Percentiles rank a stretch among this genome's conserved stretches.
Conservation (phyloP, 2,888 invertebrate species). For the Yponomeuta sedellus region DNA sequence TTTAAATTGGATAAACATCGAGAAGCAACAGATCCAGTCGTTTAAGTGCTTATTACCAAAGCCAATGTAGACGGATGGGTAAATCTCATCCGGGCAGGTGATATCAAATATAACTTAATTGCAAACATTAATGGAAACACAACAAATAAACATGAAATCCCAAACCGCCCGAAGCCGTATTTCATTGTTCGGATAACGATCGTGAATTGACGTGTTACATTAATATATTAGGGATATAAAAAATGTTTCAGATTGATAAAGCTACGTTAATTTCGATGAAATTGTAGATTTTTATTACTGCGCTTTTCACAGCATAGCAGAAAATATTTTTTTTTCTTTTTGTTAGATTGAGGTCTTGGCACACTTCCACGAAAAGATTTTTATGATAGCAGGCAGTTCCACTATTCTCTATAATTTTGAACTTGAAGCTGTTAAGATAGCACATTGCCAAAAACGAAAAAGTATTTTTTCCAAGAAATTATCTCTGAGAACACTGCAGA, state of each 20-base stretch:
- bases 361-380: constrained; percentile 22
- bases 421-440: constrained; percentile 18
- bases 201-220: not conserved
- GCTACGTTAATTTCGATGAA: not conserved
- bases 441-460: constrained; percentile 6
- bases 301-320: not conserved
- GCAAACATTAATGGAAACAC: constrained; percentile 22
- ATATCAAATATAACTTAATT: constrained; percentile 32
- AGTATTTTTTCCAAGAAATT: not conserved
- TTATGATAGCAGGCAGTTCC: constrained; percentile 23
- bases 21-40: not conserved
- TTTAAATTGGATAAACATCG: not conserved
- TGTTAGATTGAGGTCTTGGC: constrained; percentile 22
- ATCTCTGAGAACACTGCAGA: not conserved
- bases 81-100: constrained; percentile 21
- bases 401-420: constrained; percentile 18
- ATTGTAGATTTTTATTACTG: not conserved
- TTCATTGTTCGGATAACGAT: constrained; percentile 2
- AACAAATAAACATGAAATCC: constrained; percentile 10
- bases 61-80: not conserved
- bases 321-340: constrained; percentile 12
- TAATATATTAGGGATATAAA: not conserved
- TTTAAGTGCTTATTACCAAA: not conserved
- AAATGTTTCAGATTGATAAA: not conserved
- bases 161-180: not conserved